These are phyloP conservation scores for Actinia equina DNA, from an alignment of 64 coral and sea anemone genomes.

Conservation along the genomic window DNA sequence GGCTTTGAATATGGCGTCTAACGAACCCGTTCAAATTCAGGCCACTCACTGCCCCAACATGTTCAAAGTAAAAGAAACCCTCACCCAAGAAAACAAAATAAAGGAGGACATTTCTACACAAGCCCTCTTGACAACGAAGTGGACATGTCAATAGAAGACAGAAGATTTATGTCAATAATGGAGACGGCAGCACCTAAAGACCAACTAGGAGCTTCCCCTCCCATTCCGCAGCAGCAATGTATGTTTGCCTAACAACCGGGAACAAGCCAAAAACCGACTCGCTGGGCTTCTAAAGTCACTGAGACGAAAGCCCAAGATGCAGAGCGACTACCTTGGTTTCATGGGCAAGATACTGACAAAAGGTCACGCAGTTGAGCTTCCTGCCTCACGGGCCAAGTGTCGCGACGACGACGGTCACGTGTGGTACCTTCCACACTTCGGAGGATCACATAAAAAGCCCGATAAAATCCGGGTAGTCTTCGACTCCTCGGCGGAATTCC, in stretches of 20 bases:
- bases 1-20: too few species aligned
- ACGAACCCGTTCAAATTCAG: too few species aligned
- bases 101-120: not conserved
- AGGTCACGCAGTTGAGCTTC: not conserved
- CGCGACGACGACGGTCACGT: not conserved
- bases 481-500: not conserved
- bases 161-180: slow-evolving; percentile 44
- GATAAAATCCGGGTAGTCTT: slow-evolving; percentile 6
- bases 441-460: slow-evolving; percentile 27
- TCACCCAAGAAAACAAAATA: not conserved
- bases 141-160: slow-evolving; percentile 19
- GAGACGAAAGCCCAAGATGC: not conserved
- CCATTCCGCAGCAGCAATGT: not conserved
- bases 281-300: not conserved
- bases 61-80: not conserved
- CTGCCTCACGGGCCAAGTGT: too few species aligned
- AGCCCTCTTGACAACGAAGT: slow-evolving; percentile 32
- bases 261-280: not conserved
- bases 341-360: not conserved
- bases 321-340: not conserved
- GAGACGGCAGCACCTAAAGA: slow-evolving; percentile 28
- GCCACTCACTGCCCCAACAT: not conserved
- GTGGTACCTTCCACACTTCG: slow-evolving; percentile 34
- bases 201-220: slow-evolving; percentile 28
- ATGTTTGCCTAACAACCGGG: slow-evolving; percentile 21